Conservation (phyloP, 2,888 invertebrate genomes). For the Sphinx pinastri region DNA sequence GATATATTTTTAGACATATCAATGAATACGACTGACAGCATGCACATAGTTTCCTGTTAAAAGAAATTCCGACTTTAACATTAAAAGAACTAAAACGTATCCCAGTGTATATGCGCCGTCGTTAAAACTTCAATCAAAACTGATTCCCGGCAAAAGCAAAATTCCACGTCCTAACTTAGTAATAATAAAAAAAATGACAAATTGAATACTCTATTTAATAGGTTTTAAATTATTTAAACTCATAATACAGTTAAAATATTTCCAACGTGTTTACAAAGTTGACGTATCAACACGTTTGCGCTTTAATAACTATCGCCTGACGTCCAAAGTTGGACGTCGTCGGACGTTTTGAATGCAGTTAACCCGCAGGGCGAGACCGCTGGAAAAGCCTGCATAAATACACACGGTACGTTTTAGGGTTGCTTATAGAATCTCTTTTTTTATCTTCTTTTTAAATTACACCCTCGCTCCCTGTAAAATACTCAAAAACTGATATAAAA, state of each 20-base stretch:
- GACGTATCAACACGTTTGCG: background rate
- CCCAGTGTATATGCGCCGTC: no score
- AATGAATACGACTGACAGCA: no score
- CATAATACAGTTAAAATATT: background rate
- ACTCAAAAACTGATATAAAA: no score
- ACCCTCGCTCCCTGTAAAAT: no score
- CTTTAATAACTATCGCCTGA: background rate
- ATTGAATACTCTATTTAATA: background rate
- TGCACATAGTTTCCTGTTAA: no score
- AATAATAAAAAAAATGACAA: no score
- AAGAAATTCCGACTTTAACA: no score
- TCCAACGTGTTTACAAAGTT: background rate
- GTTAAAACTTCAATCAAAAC: no score
- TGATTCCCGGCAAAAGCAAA: no score
- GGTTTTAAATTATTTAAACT: background rate
- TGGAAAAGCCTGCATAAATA: conserved; percentile 12
- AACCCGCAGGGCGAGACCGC: background rate
- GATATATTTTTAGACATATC: no score
- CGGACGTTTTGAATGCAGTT: conserved; percentile 11
- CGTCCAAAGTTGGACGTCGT: conserved; percentile 15
- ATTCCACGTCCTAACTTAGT: no score
- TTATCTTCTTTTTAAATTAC: background rate
- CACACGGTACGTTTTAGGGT: conserved; percentile 8
- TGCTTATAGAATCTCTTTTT: background rate
- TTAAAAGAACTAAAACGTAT: no score